Conservation (phyloP, 2,113 vertebrate genomes). For the Centropristis striata region DNA sequence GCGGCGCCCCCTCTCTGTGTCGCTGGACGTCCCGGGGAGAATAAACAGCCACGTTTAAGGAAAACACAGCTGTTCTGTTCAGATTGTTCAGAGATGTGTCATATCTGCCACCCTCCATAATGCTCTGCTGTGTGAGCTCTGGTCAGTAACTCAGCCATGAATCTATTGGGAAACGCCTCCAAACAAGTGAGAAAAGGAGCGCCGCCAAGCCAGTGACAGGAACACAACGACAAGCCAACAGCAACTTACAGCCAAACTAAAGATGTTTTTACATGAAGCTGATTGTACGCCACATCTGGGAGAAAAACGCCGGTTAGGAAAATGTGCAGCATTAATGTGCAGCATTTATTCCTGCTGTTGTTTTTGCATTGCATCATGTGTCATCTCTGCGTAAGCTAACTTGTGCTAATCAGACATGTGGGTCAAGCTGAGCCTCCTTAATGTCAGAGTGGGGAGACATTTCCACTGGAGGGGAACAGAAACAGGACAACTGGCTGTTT, state of each 20-base stretch:
- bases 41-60: conserved; percentile 87
- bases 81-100: conserved; percentile 92
- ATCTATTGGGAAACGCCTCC: conserved; percentile 77
- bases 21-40: conserved; percentile 86
- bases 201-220: conserved; percentile 63
- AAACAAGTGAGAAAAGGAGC: conserved; percentile 51
- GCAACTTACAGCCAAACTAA: conserved; percentile 51
- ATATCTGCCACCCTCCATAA: conserved; percentile 87
- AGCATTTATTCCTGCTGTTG: conserved; percentile 2
- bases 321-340: conserved; percentile 8
- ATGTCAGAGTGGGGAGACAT: conserved; percentile 64
- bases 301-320: conserved; percentile 36
- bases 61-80: conserved; percentile 96
- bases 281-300: conserved; percentile 59
- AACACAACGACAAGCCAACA: conserved; percentile 65
- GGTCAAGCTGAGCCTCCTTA: conserved; percentile 70
- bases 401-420: conserved; percentile 44
- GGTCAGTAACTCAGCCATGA: conserved; percentile 75
- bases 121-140: conserved; percentile 73
- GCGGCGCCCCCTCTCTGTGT: conserved; percentile 85
- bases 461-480: conserved; percentile 71
- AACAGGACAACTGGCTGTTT: conserved; percentile 70
- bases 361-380: conserved; percentile 22
- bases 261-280: conserved; percentile 34
- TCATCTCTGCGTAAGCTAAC: conserved; percentile 40